phyloP scores from a whole-genome alignment of 2,888 invertebrate genomes.

The Carabus problematicus region DNA sequence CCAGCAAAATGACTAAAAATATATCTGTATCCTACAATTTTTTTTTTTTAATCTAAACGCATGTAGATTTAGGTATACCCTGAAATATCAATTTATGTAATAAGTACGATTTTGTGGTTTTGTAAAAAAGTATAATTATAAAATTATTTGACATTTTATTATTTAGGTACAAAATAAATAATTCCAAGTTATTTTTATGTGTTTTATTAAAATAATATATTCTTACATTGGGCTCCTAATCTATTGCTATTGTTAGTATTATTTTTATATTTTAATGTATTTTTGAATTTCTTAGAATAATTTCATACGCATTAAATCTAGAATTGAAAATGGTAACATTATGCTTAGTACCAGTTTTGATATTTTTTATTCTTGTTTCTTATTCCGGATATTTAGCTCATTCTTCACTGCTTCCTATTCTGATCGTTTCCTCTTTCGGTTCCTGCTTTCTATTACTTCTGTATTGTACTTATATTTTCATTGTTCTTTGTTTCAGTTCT shows the following conservation, averaged over 20 bases:
- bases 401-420: constrained; percentile 29
- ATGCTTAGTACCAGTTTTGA: constrained; percentile 25
- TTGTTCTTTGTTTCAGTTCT: constrained; percentile 20
- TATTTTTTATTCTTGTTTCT: constrained; percentile 48
- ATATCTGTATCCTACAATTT: no score
- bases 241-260: constrained; percentile 53
- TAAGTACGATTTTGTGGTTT: no score
- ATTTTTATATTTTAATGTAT: constrained; percentile 74
- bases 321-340: constrained; percentile 70
- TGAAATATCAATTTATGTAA: no score
- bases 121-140: no score
- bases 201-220: no score
- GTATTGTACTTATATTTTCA: neutral
- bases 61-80: no score
- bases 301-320: constrained; percentile 87
- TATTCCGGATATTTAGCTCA: constrained; percentile 41
- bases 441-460: constrained; percentile 41
- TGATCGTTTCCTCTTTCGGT: constrained; percentile 34
- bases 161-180: no score
- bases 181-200: no score
- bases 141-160: no score
- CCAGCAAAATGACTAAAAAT: no score
- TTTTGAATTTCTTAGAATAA: constrained; percentile 87
- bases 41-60: no score
- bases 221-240: neutral